These are phyloP conservation scores for Drosophila nannoptera DNA, from an alignment of 1,140 invertebrate genomes.

Conservation along the genomic window DNA sequence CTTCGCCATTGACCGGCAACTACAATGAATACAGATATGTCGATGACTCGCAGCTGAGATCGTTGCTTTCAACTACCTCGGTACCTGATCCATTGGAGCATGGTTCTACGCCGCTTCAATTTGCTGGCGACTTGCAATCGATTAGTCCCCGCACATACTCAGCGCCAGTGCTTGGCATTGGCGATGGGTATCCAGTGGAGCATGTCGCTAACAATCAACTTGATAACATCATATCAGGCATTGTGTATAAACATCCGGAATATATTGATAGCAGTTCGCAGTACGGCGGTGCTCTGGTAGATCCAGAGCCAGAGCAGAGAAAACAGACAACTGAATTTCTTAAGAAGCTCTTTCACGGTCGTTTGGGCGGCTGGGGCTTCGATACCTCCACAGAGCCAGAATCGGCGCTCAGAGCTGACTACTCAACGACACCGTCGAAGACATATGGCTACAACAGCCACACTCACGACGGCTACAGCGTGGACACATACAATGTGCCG, in stretches of 20 bases:
- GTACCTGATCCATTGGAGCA: slow-evolving; percentile 62
- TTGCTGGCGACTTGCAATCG: slow-evolving; percentile 61
- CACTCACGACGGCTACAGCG: slow-evolving; percentile 57
- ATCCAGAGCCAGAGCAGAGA: slow-evolving; percentile 61
- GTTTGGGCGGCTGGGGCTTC: slow-evolving; percentile 63
- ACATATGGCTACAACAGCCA: slow-evolving; percentile 67
- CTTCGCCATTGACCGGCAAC: slow-evolving; percentile 36
- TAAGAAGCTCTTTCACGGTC: slow-evolving; percentile 62
- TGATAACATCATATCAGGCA: slow-evolving; percentile 64
- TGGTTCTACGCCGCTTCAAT: slow-evolving; percentile 56
- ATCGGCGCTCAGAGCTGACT: slow-evolving; percentile 48
- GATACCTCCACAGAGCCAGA: slow-evolving; percentile 53
- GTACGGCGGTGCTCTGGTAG: slow-evolving; percentile 52
- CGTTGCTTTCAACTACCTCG: slow-evolving; percentile 59
- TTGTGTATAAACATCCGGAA: slow-evolving; percentile 64
- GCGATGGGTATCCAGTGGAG: slow-evolving; percentile 56
- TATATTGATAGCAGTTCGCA: slow-evolving; percentile 42
- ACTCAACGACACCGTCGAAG: slow-evolving; percentile 44
- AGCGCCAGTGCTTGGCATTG: slow-evolving; percentile 15
- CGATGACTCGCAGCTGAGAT: slow-evolving; percentile 51
- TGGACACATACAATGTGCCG: slow-evolving; percentile 61
- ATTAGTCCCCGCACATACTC: slow-evolving; percentile 12
- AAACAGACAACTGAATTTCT: slow-evolving; percentile 65
- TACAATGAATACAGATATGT: slow-evolving; percentile 55
- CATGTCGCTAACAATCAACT: slow-evolving; percentile 59